A percentile compares a stretch with the other conserved stretches of the same genome.
These are phyloP conservation scores for Pipistrellus nathusii DNA, from an alignment of 2,797 vertebrate species.

Conservation along the genomic window DNA sequence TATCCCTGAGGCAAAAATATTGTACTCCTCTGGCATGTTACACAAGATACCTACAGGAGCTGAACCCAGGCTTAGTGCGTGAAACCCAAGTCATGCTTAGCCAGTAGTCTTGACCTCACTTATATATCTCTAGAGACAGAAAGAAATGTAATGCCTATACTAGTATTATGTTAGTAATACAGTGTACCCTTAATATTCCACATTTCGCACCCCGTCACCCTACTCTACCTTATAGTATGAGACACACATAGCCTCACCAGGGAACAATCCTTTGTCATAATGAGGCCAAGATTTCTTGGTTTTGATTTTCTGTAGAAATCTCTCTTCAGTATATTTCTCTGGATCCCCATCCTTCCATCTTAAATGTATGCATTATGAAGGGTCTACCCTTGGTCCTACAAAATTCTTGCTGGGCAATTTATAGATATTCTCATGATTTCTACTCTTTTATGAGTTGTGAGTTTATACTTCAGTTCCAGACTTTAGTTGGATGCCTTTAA, in stretches of 20 bases:
- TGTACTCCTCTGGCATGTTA: background rate
- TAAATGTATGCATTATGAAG: background rate
- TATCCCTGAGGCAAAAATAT: background rate
- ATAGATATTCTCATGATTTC: background rate
- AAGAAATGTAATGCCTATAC: background rate
- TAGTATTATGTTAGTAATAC: background rate
- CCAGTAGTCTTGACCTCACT: background rate
- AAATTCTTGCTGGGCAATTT: background rate
- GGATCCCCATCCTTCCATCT: background rate
- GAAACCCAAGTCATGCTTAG: background rate
- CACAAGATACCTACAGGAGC: background rate
- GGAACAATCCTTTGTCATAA: constrained; percentile 9
- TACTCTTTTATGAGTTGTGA: background rate
- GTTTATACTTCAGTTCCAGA: constrained; percentile 37
- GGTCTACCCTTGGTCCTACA: background rate
- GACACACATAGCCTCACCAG: background rate
- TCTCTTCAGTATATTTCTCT: background rate
- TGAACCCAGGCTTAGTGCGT: background rate
- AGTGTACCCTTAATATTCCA: background rate
- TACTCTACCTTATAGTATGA: background rate
- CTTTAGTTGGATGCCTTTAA: background rate
- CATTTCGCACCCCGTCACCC: fast-evolving
- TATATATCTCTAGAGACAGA: background rate
- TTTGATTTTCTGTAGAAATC: constrained; percentile 40
- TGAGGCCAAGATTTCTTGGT: background rate